Base-by-base conservation (phyloP, 2,888 invertebrate genomes). In the Drosophila koepferae region DNA sequence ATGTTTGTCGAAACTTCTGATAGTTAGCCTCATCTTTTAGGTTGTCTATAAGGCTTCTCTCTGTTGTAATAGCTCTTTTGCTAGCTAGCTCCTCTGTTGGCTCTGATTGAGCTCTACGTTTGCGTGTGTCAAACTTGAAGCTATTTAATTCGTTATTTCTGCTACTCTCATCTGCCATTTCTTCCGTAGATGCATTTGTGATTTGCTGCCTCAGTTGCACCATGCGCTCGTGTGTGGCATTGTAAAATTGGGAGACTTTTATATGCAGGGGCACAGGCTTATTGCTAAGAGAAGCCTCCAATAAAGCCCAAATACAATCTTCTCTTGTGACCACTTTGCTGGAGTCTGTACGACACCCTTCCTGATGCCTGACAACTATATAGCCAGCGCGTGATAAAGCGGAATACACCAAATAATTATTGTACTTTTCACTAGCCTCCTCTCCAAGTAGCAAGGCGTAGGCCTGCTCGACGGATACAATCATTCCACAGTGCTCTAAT, bases 381-480 rank as follows among this genome's bases (percentile, higher is more conserved):
- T 92, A 93, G 1, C 93, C 93, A 5, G 87, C 81, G 1, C 92
- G 90, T n/a, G 91, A 88, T 12, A 93, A 72, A 10, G 87, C 75
- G 0, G 93, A 92, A 65, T 92, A 93, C 3, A 92, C 90, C 0
- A 93, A 72, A 69, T 93, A 93, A 55, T 89, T 86, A 10, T 87
- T 78, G 58, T 82, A 92, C 51, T 90, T 91, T 0, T 74, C 61
- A 20, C 82, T 89, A 8, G 81, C 56, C 10, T 74, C 61, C 62
- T 92, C 91, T 0, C 91, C 93, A 1, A 93, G 80, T 4, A 93
- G 66, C 12, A 93, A 59, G 1, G 86, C 48, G 60, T 93, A 93
- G 0, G 91, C 92, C 61, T 93, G 93, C 53, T 93, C 93, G 3
- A 93, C 69, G 0, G 93, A 92, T 1, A 92, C 77, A 3, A 83